Percentiles rank a stretch among this genome's conserved stretches.
Conservation (phyloP, 1,140 invertebrate genomes). For the Drosophila pruinosa region DNA sequence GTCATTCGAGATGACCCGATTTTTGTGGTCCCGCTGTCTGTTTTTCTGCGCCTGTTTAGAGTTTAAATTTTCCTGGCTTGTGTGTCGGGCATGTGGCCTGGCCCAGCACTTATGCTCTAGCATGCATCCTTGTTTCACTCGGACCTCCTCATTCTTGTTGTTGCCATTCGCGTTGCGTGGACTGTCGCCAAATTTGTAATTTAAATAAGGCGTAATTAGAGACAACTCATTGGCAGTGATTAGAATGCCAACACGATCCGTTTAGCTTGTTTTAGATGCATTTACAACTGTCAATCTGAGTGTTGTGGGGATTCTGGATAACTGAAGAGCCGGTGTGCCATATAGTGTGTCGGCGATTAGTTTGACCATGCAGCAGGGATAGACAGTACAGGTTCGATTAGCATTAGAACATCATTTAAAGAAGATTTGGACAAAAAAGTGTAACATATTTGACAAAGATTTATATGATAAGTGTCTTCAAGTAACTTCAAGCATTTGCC, state of each 20-base stretch:
- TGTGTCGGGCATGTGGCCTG: slow-evolving; percentile 24
- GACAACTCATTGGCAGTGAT: slow-evolving; percentile 67
- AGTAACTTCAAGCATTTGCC: too few relatives aligned
- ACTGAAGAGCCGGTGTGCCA: background rate
- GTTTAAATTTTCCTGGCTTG: slow-evolving; percentile 65
- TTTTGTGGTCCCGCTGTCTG: slow-evolving; percentile 67
- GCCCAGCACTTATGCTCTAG: slow-evolving; percentile 5
- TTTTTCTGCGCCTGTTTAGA: slow-evolving; percentile 78
- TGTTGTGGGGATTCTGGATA: background rate
- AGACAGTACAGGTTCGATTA: background rate
- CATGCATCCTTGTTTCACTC: slow-evolving; percentile 7
- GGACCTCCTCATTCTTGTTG: background rate
- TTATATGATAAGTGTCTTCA: too few relatives aligned
- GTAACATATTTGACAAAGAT: too few relatives aligned
- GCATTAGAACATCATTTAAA: background rate
- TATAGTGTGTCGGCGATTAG: background rate
- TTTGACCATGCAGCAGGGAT: background rate
- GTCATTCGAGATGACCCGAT: slow-evolving; percentile 76
- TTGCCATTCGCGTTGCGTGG: slow-evolving; percentile 13
- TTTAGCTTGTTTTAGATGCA: slow-evolving; percentile 39
- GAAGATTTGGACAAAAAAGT: background rate
- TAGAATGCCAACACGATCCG: slow-evolving; percentile 63
- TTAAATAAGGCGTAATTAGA: slow-evolving; percentile 80
- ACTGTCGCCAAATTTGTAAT: slow-evolving; percentile 66
- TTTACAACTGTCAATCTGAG: slow-evolving; percentile 18